Evolutionary conservation across 2,113 vertebrate species (phyloP).

Genomic region (Ictidomys tridecemlineatus): DNA sequence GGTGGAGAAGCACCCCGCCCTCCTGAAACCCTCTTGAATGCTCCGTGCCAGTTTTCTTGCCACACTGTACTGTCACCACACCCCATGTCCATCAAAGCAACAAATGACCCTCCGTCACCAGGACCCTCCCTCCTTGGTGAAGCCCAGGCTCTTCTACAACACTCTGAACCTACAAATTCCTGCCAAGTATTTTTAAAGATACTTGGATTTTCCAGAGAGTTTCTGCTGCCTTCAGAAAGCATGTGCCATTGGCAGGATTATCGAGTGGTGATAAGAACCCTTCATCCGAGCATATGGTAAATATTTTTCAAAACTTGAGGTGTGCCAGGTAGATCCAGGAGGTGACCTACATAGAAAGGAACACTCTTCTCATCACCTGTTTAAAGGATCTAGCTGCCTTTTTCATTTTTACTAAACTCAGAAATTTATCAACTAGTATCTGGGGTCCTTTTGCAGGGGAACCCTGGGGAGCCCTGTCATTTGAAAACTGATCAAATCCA

Average conservation of each 20-base stretch:
- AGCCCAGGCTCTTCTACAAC: neutral
- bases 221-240: neutral
- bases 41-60: neutral
- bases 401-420: neutral
- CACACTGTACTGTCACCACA: neutral
- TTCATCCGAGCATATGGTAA: neutral
- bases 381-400: neutral
- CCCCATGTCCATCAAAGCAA: neutral
- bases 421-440: neutral
- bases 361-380: neutral
- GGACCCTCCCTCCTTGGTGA: neutral
- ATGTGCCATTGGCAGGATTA: neutral
- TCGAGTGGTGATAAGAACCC: neutral
- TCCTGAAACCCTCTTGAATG: neutral
- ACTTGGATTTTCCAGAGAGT: neutral
- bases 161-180: neutral
- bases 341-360: neutral
- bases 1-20: neutral
- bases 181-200: neutral
- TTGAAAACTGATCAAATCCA: conserved; percentile 2
- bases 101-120: neutral
- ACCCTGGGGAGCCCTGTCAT: neutral
- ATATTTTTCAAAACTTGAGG: conserved; percentile 15
- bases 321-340: neutral
- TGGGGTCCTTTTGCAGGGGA: neutral